These are phyloP conservation scores for Pseudochaenichthys georgianus DNA, from an alignment of 2,797 vertebrate genomes.

Conservation along the genomic window DNA sequence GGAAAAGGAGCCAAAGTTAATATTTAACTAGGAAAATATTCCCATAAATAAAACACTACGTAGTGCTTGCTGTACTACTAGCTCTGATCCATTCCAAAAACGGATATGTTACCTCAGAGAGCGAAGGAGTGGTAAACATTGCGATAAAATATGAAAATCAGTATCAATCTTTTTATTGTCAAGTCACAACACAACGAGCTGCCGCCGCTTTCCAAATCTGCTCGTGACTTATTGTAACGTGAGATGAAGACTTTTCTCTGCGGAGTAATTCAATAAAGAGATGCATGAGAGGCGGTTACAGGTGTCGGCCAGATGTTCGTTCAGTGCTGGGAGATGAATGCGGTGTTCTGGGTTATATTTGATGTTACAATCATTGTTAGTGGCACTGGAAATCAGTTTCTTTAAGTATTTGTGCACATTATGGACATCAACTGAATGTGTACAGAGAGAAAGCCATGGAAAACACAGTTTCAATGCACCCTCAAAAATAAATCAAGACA, in stretches of 20 bases:
- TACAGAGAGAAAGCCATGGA: neutral
- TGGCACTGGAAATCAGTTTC: constrained; percentile 12
- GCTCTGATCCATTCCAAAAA: constrained; percentile 40
- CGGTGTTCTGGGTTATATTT: neutral
- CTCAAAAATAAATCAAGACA: neutral
- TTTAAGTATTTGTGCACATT: neutral
- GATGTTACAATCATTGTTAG: constrained; percentile 17
- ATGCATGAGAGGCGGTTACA: constrained; percentile 21
- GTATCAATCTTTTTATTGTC: constrained; percentile 30
- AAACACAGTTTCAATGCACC: neutral
- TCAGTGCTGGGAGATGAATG: neutral
- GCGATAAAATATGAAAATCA: constrained; percentile 31
- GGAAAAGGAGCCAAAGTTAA: constrained; percentile 50
- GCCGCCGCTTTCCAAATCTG: constrained; percentile 22
- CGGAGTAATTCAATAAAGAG: constrained; percentile 15
- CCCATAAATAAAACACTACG: constrained; percentile 23
- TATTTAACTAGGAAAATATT: constrained; percentile 44
- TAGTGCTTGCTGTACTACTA: constrained; percentile 2
- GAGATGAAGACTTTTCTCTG: constrained; percentile 16
- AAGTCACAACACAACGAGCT: neutral
- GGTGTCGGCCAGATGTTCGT: constrained; percentile 57
- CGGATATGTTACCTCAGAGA: constrained; percentile 22
- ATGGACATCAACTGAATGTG: constrained; percentile 9
- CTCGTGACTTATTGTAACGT: constrained; percentile 14
- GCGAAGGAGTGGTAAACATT: constrained; percentile 11